phyloP scores from a whole-genome alignment of 2,888 invertebrate species.

The Lamellibrachia columna region DNA sequence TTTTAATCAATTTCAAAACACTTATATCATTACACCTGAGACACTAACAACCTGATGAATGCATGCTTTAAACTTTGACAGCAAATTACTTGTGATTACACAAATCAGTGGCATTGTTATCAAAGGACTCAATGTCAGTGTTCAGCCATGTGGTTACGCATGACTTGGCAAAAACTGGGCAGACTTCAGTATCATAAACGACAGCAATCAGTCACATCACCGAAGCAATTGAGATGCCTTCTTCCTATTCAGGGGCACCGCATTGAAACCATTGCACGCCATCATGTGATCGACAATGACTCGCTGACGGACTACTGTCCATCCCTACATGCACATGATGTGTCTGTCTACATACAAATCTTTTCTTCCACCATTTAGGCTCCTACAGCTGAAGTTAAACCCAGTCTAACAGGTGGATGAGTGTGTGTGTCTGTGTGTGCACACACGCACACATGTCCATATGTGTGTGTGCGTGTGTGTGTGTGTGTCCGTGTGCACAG shows the following conservation, averaged over 20 bases:
- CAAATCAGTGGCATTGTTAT: not conserved
- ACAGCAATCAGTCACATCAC: not conserved
- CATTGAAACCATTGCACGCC: not conserved
- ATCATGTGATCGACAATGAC: not conserved
- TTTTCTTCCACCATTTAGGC: not conserved
- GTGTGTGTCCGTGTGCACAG: not conserved
- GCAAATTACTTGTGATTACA: not conserved
- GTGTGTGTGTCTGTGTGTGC: not conserved
- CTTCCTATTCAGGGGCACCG: not conserved
- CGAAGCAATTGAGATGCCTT: not conserved
- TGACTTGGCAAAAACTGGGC: not conserved
- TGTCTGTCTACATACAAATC: not conserved
- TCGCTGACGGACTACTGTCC: not conserved
- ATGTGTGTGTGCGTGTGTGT: not conserved
- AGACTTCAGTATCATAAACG: not conserved
- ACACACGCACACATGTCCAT: not conserved
- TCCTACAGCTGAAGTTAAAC: not conserved
- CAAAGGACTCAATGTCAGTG: not conserved
- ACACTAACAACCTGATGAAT: not conserved
- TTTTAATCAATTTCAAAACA: not conserved
- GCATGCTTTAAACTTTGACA: not conserved
- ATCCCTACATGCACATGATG: not conserved
- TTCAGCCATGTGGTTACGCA: not conserved
- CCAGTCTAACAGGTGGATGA: not conserved
- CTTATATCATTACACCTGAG: not conserved